These are phyloP conservation scores for Chaetodon trifasciatus DNA, from an alignment of 2,797 vertebrate genomes.

Conservation along the genomic window DNA sequence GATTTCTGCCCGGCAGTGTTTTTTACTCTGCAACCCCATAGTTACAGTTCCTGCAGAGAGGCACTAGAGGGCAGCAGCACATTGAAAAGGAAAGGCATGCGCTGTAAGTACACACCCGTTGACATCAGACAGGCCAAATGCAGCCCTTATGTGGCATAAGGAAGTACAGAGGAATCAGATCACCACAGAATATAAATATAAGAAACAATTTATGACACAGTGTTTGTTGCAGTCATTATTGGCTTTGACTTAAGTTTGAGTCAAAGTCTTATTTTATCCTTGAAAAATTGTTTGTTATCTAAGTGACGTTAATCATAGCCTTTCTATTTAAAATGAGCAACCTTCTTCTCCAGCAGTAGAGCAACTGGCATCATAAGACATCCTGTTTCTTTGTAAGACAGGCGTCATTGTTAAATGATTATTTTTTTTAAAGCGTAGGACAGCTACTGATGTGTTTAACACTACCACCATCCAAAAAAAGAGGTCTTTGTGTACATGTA, in stretches of 20 bases:
- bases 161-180: background rate
- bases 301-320: background rate
- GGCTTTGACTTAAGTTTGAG: background rate
- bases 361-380: background rate
- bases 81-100: background rate
- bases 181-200: background rate
- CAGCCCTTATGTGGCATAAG: background rate
- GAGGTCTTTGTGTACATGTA: background rate
- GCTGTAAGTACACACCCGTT: background rate
- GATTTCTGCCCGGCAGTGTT: background rate
- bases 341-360: no score
- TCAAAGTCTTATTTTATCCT: background rate
- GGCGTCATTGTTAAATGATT: background rate
- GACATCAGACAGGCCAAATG: background rate
- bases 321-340: background rate
- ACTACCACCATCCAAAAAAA: background rate
- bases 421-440: background rate
- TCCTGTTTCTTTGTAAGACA: background rate
- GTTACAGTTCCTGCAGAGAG: constrained; percentile 16
- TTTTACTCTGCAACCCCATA: background rate
- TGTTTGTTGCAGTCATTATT: background rate
- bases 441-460: constrained; percentile 6
- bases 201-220: background rate
- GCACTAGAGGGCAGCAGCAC: constrained; percentile 73
- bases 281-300: no score